These are phyloP conservation scores for Epinotia bilunana DNA, from an alignment of 2,888 invertebrate species.

Conservation along the genomic window DNA sequence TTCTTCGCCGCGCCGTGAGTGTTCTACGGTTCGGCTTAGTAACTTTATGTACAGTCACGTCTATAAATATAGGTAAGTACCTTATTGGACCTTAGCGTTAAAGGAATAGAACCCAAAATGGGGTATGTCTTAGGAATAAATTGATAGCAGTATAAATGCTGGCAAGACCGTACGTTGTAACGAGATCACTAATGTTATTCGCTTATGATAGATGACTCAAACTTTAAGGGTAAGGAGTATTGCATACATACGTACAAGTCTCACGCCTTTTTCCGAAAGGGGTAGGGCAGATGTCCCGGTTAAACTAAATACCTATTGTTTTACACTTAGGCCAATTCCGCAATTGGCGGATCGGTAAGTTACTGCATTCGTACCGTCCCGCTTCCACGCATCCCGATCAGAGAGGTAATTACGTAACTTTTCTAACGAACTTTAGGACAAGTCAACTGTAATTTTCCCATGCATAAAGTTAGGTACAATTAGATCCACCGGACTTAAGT, in stretches of 20 bases:
- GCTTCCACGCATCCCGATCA: too few relatives aligned
- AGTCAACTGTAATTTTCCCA: too few relatives aligned
- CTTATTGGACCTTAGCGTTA: background rate
- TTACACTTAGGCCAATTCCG: too few relatives aligned
- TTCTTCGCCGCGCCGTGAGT: constrained; percentile 32
- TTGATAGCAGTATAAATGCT: background rate
- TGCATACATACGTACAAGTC: background rate
- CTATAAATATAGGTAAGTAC: background rate
- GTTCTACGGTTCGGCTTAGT: constrained; percentile 18
- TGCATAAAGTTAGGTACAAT: too few relatives aligned
- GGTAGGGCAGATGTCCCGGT: too few relatives aligned
- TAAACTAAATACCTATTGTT: too few relatives aligned
- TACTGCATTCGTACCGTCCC: too few relatives aligned
- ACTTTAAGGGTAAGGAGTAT: background rate
- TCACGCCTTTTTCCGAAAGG: background rate
- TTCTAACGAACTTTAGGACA: too few relatives aligned
- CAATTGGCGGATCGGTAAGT: too few relatives aligned
- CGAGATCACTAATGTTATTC: background rate
- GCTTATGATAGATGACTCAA: too few relatives aligned
- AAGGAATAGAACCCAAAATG: background rate
- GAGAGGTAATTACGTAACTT: too few relatives aligned
- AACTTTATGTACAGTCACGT: constrained; percentile 17
- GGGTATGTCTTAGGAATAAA: background rate
- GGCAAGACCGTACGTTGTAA: background rate
- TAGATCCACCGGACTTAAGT: too few relatives aligned